Conservation (phyloP, 2,797 vertebrate species). For the Scleropages formosus region DNA sequence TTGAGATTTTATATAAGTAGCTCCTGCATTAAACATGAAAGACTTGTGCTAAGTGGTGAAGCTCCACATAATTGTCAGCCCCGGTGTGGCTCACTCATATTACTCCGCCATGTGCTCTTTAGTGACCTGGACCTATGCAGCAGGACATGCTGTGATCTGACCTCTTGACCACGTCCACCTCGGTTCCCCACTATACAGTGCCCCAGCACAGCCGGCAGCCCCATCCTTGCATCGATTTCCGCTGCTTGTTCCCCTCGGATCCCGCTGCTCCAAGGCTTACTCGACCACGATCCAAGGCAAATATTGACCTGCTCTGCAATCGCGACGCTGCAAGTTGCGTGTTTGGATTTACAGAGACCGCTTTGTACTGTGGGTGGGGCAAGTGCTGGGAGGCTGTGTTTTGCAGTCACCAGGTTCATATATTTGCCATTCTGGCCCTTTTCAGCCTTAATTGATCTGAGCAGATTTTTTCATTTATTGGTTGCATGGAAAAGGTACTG, state of each 20-base stretch:
- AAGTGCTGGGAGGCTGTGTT: conserved; percentile 5
- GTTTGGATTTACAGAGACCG: not conserved
- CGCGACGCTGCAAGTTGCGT: not conserved
- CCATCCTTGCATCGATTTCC: conserved; percentile 48
- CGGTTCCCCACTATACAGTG: conserved; percentile 44
- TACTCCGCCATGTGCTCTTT: conserved; percentile 43
- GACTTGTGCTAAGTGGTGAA: conserved; percentile 45
- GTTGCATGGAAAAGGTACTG: conserved; percentile 5
- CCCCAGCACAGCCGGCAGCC: conserved; percentile 36
- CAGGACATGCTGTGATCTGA: conserved; percentile 51
- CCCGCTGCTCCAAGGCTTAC: conserved; percentile 27
- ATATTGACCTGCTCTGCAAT: conserved; percentile 26
- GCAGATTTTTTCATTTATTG: conserved; percentile 27
- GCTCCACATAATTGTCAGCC: too few relatives aligned
- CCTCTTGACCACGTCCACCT: conserved; percentile 51
- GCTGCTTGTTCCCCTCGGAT: conserved; percentile 28
- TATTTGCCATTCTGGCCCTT: conserved; percentile 16
- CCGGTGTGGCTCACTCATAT: too few relatives aligned
- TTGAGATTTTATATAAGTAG: conserved; percentile 41
- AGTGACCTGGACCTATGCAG: conserved; percentile 41
- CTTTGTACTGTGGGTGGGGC: not conserved
- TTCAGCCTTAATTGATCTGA: conserved; percentile 17
- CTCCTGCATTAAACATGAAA: conserved; percentile 51
- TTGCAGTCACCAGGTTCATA: conserved; percentile 17
- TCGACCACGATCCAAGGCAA: conserved; percentile 1